These are phyloP conservation scores for Epinotia brunnichana DNA, from an alignment of 2,888 invertebrate genomes.

Conservation along the genomic window DNA sequence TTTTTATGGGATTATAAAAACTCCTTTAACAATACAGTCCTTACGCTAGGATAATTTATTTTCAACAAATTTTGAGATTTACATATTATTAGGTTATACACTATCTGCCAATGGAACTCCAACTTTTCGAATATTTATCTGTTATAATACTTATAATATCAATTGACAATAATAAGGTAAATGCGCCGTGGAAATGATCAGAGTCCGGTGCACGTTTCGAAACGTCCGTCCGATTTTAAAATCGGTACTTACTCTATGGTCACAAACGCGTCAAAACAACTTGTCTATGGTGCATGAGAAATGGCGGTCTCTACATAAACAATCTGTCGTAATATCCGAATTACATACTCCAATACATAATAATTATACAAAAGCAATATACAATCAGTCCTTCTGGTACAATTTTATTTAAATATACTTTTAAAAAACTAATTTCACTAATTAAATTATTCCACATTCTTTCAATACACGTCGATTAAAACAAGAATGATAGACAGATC, in stretches of 20 bases:
- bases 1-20: conserved; percentile 43
- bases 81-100: conserved; percentile 54
- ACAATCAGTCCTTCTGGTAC: conserved; percentile 58
- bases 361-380: conserved; percentile 54
- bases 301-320: conserved; percentile 23
- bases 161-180: conserved; percentile 55
- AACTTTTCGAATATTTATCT: conserved; percentile 49
- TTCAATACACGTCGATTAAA: conserved; percentile 48
- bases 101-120: conserved; percentile 49
- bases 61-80: conserved; percentile 55
- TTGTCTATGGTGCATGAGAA: conserved; percentile 20
- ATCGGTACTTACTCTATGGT: conserved; percentile 20
- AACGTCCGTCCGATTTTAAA: conserved; percentile 5
- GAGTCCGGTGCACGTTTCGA: not conserved
- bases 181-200: conserved; percentile 48
- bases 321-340: conserved; percentile 23
- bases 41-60: conserved; percentile 51
- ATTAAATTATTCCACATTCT: conserved; percentile 43
- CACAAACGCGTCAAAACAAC: conserved; percentile 10
- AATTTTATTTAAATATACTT: conserved; percentile 45
- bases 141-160: conserved; percentile 48
- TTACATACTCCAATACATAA: conserved; percentile 43
- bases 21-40: conserved; percentile 44
- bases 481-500: conserved; percentile 50
- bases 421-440: conserved; percentile 46